phyloP scores from a whole-genome alignment of 2,113 vertebrate genomes.

The Alectura lathami region DNA sequence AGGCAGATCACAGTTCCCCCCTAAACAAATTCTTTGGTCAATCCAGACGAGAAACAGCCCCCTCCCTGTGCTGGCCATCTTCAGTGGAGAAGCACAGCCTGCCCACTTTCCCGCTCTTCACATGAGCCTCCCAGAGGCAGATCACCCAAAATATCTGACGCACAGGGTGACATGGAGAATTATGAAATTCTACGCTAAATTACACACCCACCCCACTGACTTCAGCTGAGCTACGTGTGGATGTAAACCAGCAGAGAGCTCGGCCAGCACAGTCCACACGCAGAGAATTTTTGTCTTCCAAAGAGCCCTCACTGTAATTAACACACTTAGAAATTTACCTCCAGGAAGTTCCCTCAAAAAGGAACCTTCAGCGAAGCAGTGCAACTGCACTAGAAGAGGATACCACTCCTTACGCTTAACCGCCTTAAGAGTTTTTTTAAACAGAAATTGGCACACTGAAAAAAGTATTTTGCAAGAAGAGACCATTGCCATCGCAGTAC shows the following conservation, averaged over 20 bases:
- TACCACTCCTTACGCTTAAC: conserved; percentile 72
- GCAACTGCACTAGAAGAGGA: conserved; percentile 54
- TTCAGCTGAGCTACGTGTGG: fast-evolving
- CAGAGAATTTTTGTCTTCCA: neutral
- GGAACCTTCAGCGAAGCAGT: neutral
- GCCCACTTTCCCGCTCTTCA: neutral
- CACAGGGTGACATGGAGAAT: neutral
- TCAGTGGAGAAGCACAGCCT: neutral
- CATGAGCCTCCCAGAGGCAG: neutral
- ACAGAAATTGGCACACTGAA: conserved; percentile 76
- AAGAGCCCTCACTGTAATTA: neutral
- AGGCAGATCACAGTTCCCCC: neutral
- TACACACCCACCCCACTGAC: fast-evolving
- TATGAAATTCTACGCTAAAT: neutral
- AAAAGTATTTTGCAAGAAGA: conserved; percentile 75
- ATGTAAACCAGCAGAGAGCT: neutral
- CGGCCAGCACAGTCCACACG: fast-evolving
- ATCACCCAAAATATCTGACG: neutral
- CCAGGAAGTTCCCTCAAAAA: neutral
- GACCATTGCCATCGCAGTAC: conserved; percentile 71
- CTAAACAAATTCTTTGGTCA: neutral
- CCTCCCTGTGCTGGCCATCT: neutral
- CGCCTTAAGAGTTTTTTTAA: conserved; percentile 70
- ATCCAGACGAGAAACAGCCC: neutral
- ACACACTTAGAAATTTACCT: neutral